Base-by-base conservation (phyloP, 53 echinoderm and acorn worm species). In the Patiria pectinifera region DNA sequence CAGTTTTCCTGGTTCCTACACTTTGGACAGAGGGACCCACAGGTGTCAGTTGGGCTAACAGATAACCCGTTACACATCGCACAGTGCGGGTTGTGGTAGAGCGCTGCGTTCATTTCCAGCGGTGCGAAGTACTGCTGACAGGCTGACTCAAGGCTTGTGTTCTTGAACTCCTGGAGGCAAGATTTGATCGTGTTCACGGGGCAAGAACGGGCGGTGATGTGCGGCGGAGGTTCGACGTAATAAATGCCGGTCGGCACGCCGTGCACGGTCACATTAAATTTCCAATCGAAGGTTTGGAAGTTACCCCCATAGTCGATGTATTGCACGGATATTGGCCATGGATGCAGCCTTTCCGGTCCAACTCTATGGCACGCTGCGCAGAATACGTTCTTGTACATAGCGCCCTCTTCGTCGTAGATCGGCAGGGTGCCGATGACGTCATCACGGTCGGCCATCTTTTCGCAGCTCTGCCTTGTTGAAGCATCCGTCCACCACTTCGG, bases 311-410 rank as follows among this genome's bases (percentile, higher is more conserved):
- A 4, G 12, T 11, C 6, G 2, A 8, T 5, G 24, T 74, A 83
- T 59, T 84, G 26, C 14, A 91, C 11, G 4, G 10, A 16, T 2
- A 80, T 26, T 5, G 45, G 18, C 92, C 92, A 92, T 15, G 49
- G 79, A 7, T 63, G 25, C n/a, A 86, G 12, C 47, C 78, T 60
- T 23, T 16, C 47, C 4, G 48, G 26, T 45, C 19, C 43, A 6
- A 80, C 80, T 48, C 92, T 86, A 43, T 93, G 91, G 78, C 97
- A 96, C 11, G 91, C 76, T 0, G 97, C 95, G 80, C 97, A 96
- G 92, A 94, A 95, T 5, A 95, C 71, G 76, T 96, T 96, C 69
- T 89, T 94, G 72, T 87, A 96, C 5, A 80, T 81, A 63, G 72
- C 49, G 44, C 94, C 91, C 21, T 91, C 60, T 23, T 46, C 15